These are phyloP conservation scores for Clarias macrocephalus DNA, from an alignment of 2,113 vertebrate species.

Conservation along the genomic window DNA sequence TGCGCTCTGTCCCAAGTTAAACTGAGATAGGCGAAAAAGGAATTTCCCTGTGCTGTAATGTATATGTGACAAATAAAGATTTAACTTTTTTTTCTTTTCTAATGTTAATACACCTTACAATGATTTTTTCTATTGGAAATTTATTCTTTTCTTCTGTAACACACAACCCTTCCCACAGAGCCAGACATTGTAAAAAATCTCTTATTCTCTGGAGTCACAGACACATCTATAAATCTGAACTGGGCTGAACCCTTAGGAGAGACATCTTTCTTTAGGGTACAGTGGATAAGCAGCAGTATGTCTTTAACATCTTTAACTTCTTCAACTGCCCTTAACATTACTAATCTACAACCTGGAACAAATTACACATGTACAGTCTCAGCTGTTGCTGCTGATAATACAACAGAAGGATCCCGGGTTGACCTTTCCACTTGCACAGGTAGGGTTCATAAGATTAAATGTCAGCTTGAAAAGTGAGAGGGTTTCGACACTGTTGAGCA, in stretches of 20 bases:
- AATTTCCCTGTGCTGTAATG: too few relatives aligned
- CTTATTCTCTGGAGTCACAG: neutral
- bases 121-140: neutral
- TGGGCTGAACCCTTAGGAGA: conserved; percentile 11
- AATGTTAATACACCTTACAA: too few relatives aligned
- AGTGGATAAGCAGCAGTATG: neutral
- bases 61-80: too few relatives aligned
- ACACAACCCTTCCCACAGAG: conserved; percentile 2
- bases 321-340: neutral
- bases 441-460: conserved; percentile 8
- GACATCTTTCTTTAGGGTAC: neutral
- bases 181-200: conserved; percentile 30
- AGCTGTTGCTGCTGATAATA: conserved; percentile 19
- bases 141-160: neutral
- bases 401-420: neutral
- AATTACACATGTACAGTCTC: conserved; percentile 55
- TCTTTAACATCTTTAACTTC: neutral
- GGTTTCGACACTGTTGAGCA: neutral
- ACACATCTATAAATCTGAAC: conserved; percentile 28
- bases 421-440: neutral
- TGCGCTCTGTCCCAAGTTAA: too few relatives aligned
- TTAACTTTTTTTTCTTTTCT: too few relatives aligned
- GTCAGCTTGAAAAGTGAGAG: neutral
- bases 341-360: conserved; percentile 63
- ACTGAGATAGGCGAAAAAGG: too few relatives aligned